Conservation (phyloP, 1,140 invertebrate species). For the Pollicipes pollicipes region DNA sequence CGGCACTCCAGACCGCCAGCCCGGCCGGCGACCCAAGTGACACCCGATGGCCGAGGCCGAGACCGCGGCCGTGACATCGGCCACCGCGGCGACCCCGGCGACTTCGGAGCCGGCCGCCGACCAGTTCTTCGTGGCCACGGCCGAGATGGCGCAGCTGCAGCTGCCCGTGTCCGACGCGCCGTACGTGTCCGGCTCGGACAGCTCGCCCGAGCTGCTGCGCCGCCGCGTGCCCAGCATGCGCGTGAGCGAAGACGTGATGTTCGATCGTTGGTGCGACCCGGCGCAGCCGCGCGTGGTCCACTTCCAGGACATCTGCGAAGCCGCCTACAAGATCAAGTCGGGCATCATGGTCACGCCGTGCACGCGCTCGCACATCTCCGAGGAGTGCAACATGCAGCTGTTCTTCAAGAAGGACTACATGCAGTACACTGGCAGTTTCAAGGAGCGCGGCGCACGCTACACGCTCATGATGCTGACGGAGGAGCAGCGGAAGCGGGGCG, state of each 20-base stretch:
- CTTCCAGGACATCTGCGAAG: slow-evolving; percentile 75
- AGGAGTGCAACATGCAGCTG: slow-evolving; percentile 57
- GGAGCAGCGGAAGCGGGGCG: slow-evolving; percentile 51
- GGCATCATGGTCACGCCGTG: slow-evolving; percentile 70
- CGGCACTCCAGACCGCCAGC: too few relatives aligned
- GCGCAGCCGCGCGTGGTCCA: slow-evolving; percentile 49
- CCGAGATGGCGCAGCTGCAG: background rate
- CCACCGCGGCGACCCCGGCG: background rate
- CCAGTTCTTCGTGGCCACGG: background rate
- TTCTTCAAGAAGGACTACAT: slow-evolving; percentile 86
- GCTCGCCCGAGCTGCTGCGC: background rate
- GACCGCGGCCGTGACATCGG: background rate
- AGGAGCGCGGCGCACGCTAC: slow-evolving; percentile 61
- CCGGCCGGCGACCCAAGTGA: background rate
- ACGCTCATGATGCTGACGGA: slow-evolving; percentile 53
- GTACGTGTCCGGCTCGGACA: background rate
- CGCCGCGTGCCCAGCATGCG: background rate
- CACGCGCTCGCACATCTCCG: slow-evolving; percentile 58
- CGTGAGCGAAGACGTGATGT: background rate
- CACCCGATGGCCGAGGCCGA: background rate
- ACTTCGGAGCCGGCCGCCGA: background rate
- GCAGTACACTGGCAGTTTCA: slow-evolving; percentile 71
- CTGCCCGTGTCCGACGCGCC: background rate
- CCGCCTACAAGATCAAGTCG: slow-evolving; percentile 66
- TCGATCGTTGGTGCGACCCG: slow-evolving; percentile 58